Base-by-base conservation (phyloP, 2,113 vertebrate species). In the Gasterosteus aculeatus region DNA sequence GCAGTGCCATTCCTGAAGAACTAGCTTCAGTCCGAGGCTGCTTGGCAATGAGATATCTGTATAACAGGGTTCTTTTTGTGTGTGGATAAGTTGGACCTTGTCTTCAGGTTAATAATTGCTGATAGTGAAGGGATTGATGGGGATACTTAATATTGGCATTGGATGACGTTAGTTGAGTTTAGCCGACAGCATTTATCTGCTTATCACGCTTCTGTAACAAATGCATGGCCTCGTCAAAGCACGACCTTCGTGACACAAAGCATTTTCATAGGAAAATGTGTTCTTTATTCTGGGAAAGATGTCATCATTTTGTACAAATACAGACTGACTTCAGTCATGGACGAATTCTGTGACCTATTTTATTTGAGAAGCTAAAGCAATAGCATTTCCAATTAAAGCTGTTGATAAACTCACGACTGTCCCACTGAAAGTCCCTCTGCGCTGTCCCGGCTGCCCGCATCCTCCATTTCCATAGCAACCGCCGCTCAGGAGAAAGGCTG, bases 391-490 rank as follows among this genome's bases (percentile, higher is more conserved):
- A 73, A 72, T 72, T 80, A 59, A 51, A 67, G 72, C 26, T 61
- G 33, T 54, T 64, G 63, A 77, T 56, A 82, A 78, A 72, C 85
- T 76, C 81, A 68, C 31, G 78, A 67, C 62, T 44, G 42, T 44
- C 42, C 14, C 47, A 59, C 72, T 47, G 16, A 71, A 81, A 77
- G 60, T 78, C 75, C 29, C 58, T 47, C 42, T 39, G 67, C 70
- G 19, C 42, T 9, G 44, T 62, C 35, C 49, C 47, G 46, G 31
- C 75, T 79, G 91, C 87, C 92, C 87, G 82, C 87, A 79, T 93
- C 87, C 93, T 93, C 93, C 80, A 92, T 96, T 94, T 93, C 95
- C 94, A 95, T 95, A 86, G 95, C 92, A 95, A 96, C 95, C 1
- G 83, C 91, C 83, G 94, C 92, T 90, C 94, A 94, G 94, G 90